Conservation (phyloP, 2,113 vertebrate genomes). For the Eupsittula cactorum region DNA sequence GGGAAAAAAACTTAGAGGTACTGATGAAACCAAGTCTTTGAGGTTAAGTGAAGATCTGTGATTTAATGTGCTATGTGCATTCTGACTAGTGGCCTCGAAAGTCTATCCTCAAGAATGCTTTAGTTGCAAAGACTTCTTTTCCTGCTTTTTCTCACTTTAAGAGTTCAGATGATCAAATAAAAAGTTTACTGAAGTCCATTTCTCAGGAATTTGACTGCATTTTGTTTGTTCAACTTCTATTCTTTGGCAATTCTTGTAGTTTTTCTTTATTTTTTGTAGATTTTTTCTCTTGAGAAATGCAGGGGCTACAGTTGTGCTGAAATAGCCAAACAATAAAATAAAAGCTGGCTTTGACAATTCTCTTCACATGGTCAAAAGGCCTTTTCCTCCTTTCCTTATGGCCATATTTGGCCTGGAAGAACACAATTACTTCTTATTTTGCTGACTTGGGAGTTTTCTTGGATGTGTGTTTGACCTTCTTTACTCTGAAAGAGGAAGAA, state of each 20-base stretch:
- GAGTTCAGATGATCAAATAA: background rate
- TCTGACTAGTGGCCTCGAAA: background rate
- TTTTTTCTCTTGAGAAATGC: background rate
- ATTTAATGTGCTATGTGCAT: background rate
- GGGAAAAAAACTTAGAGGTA: accelerated
- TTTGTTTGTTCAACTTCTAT: conserved; percentile 9
- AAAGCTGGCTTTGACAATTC: background rate
- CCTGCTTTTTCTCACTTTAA: background rate
- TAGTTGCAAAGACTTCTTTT: background rate
- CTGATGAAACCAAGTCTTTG: background rate
- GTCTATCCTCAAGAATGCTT: background rate
- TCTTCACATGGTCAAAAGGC: background rate
- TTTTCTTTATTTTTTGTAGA: background rate
- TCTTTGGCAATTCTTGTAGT: background rate
- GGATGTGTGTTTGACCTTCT: conserved; percentile 7
- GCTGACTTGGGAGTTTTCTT: conserved; percentile 19
- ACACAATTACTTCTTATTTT: conserved; percentile 38
- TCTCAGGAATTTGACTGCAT: background rate
- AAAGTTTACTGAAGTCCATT: background rate
- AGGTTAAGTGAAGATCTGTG: background rate
- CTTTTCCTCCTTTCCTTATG: conserved; percentile 5
- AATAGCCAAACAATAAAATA: background rate
- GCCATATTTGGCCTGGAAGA: conserved; percentile 15
- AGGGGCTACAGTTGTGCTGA: background rate
- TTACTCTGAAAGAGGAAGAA: conserved; percentile 52